phyloP scores from a whole-genome alignment of 2,797 vertebrate species.

The Rhabdophis nuchalis region DNA sequence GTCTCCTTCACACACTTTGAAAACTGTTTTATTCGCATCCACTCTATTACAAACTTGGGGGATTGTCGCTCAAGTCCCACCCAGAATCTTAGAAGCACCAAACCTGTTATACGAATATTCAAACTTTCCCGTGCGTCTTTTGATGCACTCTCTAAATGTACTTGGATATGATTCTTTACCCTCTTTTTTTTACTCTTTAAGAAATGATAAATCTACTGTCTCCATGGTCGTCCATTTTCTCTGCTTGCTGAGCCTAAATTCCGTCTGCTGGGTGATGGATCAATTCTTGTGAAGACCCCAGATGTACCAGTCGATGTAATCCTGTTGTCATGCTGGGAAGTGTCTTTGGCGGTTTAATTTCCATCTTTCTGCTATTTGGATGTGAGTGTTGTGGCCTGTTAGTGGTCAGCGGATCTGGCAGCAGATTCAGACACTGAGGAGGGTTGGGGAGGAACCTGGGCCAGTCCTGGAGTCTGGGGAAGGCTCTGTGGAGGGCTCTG shows the following conservation, averaged over 20 bases:
- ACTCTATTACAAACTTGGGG: not conserved
- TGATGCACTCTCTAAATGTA: not conserved
- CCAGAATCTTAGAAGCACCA: not conserved
- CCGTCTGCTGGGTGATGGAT: not conserved
- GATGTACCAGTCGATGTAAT: not conserved
- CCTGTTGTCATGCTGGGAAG: not conserved
- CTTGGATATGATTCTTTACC: not conserved
- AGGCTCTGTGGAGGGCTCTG: no score
- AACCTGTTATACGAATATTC: not conserved
- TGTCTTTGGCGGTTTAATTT: not conserved
- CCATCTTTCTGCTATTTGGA: not conserved
- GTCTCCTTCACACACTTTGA: not conserved
- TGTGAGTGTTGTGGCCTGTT: no score
- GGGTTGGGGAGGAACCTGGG: no score
- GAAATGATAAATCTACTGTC: not conserved
- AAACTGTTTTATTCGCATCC: not conserved
- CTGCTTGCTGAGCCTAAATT: not conserved
- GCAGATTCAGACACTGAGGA: no score
- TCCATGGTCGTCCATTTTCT: not conserved
- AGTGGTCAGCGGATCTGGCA: no score
- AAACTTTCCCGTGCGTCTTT: not conserved
- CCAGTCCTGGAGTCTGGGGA: no score
- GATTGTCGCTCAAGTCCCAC: not conserved
- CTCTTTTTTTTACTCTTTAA: not conserved
- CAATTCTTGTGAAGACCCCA: not conserved